Evolutionary conservation across 1,140 invertebrate species (phyloP), one percentile per base, ranked within the genome.

Genomic region (Trinorchestia longiramus): DNA sequence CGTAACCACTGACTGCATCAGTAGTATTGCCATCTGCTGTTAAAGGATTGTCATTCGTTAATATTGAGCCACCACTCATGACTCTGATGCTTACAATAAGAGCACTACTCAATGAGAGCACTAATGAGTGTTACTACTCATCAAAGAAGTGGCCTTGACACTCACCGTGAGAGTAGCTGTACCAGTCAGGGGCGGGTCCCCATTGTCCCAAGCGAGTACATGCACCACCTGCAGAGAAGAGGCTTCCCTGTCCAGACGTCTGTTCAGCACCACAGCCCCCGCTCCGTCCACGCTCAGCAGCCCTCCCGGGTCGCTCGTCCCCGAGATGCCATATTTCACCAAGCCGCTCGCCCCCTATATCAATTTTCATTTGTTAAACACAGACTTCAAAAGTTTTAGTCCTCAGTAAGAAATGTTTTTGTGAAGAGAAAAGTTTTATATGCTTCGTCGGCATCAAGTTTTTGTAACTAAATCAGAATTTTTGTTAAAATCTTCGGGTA

Each of bases 101-200:
- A 77, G 28, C 62, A 77, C 15, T 36, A 53, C 62, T 23, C 28
- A 3, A 36, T 36, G 28, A 23, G 28, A 77, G 36, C 62, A 77
- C 15, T 36, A 77, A 77, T 23, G 28, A 77, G 47, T 19, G 19
- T 11, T 36, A 77, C 62, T 3, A 77, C 62, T 77, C 62, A 11
- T 36, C 15, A 23, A 1, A 36, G 36, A 28, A 77, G 36, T 28
- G 36, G 11, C 15, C 8, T 3, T 28, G 11, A 87, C 28, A 41
- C 62, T 96, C 8, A 96, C 95, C 43, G 87, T 91, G 88, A 96
- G 95, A 8, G 95, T 91, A 28, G 95, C 62, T 3, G 95, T 90
- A 44, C 77, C 77, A 4, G 95, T 96, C 44, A 88, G 95, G 47
- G 95, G 88, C 15, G 87, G 43, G n/a, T 44, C 42, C 6, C 95